Conservation (phyloP, 2,888 invertebrate species). For the Oscheius sp. region DNA sequence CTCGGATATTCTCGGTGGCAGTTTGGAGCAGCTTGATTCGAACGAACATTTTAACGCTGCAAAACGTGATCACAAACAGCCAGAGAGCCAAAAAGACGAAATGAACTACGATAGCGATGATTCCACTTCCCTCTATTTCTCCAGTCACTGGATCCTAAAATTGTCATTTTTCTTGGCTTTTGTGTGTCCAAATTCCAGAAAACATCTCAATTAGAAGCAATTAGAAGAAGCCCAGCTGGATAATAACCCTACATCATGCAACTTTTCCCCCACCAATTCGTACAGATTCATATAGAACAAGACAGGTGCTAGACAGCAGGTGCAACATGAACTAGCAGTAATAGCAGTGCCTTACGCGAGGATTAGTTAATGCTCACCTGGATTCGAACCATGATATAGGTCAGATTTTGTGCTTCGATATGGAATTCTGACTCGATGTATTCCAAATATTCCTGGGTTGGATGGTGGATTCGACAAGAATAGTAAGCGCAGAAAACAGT, state of each 20-base stretch:
- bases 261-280: no score
- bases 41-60: background rate
- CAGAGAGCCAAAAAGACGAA: background rate
- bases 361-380: no score
- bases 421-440: background rate
- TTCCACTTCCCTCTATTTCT: background rate
- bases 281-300: no score
- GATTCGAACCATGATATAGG: slow-evolving; percentile 3
- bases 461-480: background rate
- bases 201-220: background rate
- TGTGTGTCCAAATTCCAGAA: no score
- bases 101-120: background rate
- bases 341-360: no score
- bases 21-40: background rate
- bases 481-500: slow-evolving; percentile 8
- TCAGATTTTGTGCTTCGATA: background rate
- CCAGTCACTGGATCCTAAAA: background rate
- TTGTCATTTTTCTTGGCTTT: no score
- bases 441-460: slow-evolving; percentile 1
- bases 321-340: no score
- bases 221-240: background rate
- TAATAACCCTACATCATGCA: no score
- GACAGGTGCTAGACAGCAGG: no score
- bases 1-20: background rate
- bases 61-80: background rate